Conservation (phyloP, 1,140 invertebrate species). For the Cherax quadricarinatus region DNA sequence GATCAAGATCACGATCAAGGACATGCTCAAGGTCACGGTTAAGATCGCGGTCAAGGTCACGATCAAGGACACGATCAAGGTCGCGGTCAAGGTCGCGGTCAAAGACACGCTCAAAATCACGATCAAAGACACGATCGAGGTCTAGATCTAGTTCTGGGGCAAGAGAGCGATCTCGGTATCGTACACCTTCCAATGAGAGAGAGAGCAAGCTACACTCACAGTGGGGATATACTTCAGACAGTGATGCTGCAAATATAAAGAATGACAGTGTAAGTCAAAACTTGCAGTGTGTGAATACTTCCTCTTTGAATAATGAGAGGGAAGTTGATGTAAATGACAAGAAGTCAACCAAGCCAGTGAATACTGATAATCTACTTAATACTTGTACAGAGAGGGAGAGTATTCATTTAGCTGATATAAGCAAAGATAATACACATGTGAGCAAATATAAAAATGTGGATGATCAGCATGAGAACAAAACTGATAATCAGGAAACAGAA, state of each 20-base stretch:
- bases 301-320: not conserved
- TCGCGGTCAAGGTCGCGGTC: not conserved
- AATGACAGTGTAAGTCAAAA: not conserved
- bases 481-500: too few relatives aligned
- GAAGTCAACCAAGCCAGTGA: not conserved
- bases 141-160: not conserved
- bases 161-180: not conserved
- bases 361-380: not conserved
- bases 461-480: too few relatives aligned
- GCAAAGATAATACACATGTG: too few relatives aligned
- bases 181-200: not conserved
- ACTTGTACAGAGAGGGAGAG: too few relatives aligned
- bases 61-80: not conserved
- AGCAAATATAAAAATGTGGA: too few relatives aligned
- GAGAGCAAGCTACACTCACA: not conserved
- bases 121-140: not conserved
- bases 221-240: not conserved
- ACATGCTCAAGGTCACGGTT: not conserved
- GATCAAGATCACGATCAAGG: not conserved
- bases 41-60: constrained; percentile 12
- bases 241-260: not conserved
- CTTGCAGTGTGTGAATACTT: not conserved
- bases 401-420: too few relatives aligned
- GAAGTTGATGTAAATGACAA: not conserved
- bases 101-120: not conserved